phyloP scores from a whole-genome alignment of 2,888 invertebrate genomes.

The Chaitophorus viminalis region DNA sequence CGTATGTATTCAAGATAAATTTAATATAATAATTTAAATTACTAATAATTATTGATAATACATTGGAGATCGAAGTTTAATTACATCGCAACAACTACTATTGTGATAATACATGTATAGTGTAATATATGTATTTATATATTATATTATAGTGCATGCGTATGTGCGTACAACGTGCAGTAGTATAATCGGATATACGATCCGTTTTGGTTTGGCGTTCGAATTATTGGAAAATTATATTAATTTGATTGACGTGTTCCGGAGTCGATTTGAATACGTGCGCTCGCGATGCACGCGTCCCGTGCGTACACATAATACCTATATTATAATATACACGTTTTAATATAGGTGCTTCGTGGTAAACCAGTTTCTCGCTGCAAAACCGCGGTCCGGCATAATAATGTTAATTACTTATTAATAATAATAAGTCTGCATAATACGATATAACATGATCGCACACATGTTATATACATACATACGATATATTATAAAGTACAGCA shows the following conservation, averaged over 20 bases:
- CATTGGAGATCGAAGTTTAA: too few species aligned
- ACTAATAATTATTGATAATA: too few species aligned
- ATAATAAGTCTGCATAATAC: neutral
- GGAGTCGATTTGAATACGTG: neutral
- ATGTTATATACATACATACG: too few species aligned
- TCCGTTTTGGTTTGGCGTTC: neutral
- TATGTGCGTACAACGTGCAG: too few species aligned
- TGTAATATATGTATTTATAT: too few species aligned
- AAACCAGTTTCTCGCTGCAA: conserved; percentile 32
- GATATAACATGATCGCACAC: too few species aligned
- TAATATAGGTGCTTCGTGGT: neutral
- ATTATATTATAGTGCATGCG: too few species aligned
- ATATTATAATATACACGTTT: neutral
- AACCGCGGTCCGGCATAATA: neutral
- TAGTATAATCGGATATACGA: neutral
- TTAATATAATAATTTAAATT: too few species aligned
- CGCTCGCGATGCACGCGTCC: neutral
- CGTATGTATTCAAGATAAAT: too few species aligned
- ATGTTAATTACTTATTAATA: conserved; percentile 2
- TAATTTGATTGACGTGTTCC: conserved; percentile 16
- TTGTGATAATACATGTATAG: too few species aligned
- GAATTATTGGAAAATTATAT: conserved; percentile 13
- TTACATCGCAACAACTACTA: too few species aligned
- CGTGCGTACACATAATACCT: neutral
- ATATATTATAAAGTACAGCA: neutral